phyloP scores from a whole-genome alignment of 1,140 invertebrate genomes.

The Calycopis cecrops region DNA sequence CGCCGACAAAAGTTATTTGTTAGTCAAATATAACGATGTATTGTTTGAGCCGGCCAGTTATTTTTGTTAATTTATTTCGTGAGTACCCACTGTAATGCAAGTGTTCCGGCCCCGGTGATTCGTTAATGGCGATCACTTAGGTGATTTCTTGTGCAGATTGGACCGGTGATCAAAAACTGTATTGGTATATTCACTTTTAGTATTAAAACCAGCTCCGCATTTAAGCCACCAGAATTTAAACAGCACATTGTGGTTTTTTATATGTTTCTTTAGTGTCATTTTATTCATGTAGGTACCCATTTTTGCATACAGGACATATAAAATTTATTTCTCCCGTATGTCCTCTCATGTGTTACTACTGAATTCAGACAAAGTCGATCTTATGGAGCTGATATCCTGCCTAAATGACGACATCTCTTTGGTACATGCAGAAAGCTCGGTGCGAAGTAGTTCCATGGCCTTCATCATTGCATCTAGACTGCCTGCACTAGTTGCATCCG shows the following conservation, averaged over 20 bases:
- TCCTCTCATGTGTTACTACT: constrained; percentile 81
- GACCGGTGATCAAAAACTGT: no score
- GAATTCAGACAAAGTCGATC: no score
- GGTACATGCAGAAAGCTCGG: no score
- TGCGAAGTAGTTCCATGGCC: no score
- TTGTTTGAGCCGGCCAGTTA: constrained; percentile 34
- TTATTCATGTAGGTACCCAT: constrained; percentile 78
- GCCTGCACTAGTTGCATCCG: no score
- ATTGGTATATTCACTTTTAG: constrained; percentile 29
- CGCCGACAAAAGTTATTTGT: constrained; percentile 13
- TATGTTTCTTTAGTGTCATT: constrained; percentile 80
- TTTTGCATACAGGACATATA: constrained; percentile 74
- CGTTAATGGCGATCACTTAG: constrained; percentile 13
- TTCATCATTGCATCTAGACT: no score
- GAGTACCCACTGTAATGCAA: constrained; percentile 42
- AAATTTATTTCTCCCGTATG: constrained; percentile 78
- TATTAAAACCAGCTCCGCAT: constrained; percentile 58
- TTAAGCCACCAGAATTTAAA: constrained; percentile 62
- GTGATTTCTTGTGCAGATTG: neutral
- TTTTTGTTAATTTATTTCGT: constrained; percentile 42
- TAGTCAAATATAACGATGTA: constrained; percentile 26
- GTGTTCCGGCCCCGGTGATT: constrained; percentile 33
- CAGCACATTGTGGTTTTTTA: constrained; percentile 73
- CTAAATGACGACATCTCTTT: no score
- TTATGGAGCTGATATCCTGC: no score